Base-by-base conservation (phyloP, 2,113 vertebrate species). In the Peromyscus polionotus region DNA sequence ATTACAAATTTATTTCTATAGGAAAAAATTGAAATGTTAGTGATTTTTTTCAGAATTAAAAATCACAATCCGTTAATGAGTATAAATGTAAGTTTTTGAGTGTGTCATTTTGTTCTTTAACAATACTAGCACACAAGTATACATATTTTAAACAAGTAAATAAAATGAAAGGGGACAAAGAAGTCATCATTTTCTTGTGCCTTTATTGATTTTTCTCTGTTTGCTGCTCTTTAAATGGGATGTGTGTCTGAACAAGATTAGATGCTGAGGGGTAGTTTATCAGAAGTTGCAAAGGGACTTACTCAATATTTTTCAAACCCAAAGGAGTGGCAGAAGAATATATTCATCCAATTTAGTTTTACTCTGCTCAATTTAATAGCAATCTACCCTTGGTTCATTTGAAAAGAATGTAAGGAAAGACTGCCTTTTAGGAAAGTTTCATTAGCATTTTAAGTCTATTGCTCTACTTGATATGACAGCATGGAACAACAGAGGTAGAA, bases 191-290 rank as follows among this genome's bases (percentile, higher is more conserved):
- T 13, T 83, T 61, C 88, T n/a, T 39, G 36, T 87, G 22, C 67
- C 45, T 73, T 86, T 93, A 89, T 16, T 45, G 45, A 72, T 90
- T 92, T 80, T 97, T 90, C 16, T 94, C n/a, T 68, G 14, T 68
- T 79, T 96, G 8, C 8, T 76, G 17, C 20, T 72, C 42, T 91
- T 68, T 76, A 91, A 42, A 87, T 48, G 68, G 76, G 39, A 12
- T 68, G 12, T 67, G 0, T 57, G 0, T 83, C 22, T 97, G 19
- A 75, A 36, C 24, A 68, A n/a, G 54, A 73, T 57, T 59, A 77
- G 5, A 39, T 81, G 26, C 72, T 88, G 24, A 86, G 31, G 22
- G 26, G 19, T 76, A 14, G 31, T 67, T 93, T 75, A 57, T 73
- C 59, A 94, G 51, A 90, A 63, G 75, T 76, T 42, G 3, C 16